Conservation (phyloP, 2,888 invertebrate species). For the Philhelius pedissequus region DNA sequence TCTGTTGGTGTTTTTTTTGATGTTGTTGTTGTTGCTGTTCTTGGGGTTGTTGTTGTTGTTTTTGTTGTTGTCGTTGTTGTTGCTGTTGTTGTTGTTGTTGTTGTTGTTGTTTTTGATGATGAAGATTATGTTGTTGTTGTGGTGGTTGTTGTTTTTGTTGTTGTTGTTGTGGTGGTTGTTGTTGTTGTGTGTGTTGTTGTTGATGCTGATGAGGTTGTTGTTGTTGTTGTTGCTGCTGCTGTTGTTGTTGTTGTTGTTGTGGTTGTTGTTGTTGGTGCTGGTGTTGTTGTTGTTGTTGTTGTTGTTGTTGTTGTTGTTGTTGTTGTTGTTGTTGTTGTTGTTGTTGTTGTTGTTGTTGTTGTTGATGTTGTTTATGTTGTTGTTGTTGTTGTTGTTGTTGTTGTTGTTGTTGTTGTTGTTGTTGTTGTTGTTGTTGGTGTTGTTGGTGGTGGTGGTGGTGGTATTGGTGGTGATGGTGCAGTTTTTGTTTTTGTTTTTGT, state of each 20-base stretch:
- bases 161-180: background rate
- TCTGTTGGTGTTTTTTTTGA: background rate
- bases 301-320: constrained; percentile 19
- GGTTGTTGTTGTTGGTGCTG: constrained; percentile 4
- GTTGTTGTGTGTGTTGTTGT: constrained; percentile 31
- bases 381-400: constrained; percentile 36
- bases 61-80: background rate
- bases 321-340: background rate
- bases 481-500: background rate
- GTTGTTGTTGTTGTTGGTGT: background rate
- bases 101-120: background rate
- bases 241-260: constrained; percentile 16
- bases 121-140: constrained; percentile 32
- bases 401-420: background rate
- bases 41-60: background rate
- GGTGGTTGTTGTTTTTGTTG: background rate
- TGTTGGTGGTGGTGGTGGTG: constrained; percentile 25
- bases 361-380: background rate
- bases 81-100: background rate
- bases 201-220: background rate
- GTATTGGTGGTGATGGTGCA: background rate
- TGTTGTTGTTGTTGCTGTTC: constrained; percentile 28
- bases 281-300: constrained; percentile 8
- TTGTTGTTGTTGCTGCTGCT: background rate
- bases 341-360: background rate